Conservation (phyloP, 2,797 vertebrate species). For the Petrocephalus schoutedeni region DNA sequence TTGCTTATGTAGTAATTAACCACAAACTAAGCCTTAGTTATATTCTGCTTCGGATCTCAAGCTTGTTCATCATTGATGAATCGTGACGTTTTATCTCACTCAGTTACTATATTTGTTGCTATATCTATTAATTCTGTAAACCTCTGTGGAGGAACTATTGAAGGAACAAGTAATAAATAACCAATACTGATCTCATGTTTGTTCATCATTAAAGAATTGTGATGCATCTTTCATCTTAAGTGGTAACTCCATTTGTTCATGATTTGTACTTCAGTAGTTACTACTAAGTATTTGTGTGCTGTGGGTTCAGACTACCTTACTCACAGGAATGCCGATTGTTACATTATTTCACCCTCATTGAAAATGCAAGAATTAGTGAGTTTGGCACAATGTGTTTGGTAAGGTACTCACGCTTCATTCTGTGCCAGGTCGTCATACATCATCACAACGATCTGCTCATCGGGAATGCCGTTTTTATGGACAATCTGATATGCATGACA, state of each 20-base stretch:
- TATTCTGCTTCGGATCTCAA: background rate
- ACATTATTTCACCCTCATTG: background rate
- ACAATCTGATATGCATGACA: slow-evolving; percentile 97
- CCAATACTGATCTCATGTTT: background rate
- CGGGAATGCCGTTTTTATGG: slow-evolving; percentile 86
- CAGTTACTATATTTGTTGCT: background rate
- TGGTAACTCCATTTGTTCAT: background rate
- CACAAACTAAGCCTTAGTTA: background rate
- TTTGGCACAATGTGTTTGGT: background rate
- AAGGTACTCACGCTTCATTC: slow-evolving; percentile 70
- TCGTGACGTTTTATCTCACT: background rate
- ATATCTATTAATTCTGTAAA: background rate
- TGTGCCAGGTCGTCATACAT: slow-evolving; percentile 94
- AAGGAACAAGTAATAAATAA: background rate
- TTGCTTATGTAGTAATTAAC: background rate
- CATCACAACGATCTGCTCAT: slow-evolving; percentile 93
- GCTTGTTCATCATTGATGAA: background rate
- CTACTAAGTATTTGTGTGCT: background rate
- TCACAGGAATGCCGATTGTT: background rate
- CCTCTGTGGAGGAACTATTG: background rate
- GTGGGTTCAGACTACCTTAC: background rate
- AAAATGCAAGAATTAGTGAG: background rate
- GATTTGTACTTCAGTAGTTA: background rate
- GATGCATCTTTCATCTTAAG: background rate
- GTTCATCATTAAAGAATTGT: background rate